Conservation (phyloP, 2,888 invertebrate genomes). For the Lasioglossum vierecki region DNA sequence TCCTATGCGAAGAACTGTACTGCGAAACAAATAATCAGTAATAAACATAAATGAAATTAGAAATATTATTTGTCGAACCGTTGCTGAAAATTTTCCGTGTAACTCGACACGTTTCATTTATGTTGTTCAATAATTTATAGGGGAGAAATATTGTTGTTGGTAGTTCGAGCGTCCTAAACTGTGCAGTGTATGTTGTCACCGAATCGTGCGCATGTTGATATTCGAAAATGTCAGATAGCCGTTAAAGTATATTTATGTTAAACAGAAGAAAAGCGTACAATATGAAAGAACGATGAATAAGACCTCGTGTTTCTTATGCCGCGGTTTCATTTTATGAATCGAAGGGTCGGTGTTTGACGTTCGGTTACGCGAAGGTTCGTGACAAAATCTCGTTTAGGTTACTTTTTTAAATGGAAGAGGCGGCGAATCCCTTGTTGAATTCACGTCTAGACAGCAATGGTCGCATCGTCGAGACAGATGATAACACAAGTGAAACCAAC, state of each 20-base stretch:
- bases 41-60: neutral
- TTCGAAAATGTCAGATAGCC: slow-evolving; percentile 56
- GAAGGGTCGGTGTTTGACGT: slow-evolving; percentile 19
- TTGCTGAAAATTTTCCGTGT: neutral
- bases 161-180: neutral
- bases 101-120: neutral
- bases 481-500: slow-evolving; percentile 21
- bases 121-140: neutral
- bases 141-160: slow-evolving; percentile 1
- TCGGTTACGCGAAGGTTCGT: slow-evolving; percentile 14
- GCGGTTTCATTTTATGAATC: slow-evolving; percentile 22
- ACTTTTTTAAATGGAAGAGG: slow-evolving; percentile 68
- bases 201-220: slow-evolving; percentile 27
- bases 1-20: slow-evolving; percentile 19
- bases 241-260: slow-evolving; percentile 39
- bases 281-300: slow-evolving; percentile 50
- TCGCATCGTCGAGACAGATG: slow-evolving; percentile 29
- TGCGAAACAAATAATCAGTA: neutral
- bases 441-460: slow-evolving; percentile 45
- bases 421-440: slow-evolving; percentile 55
- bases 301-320: slow-evolving; percentile 20
- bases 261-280: slow-evolving; percentile 3
- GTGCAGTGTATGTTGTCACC: neutral
- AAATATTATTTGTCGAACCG: neutral
- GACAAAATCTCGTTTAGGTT: slow-evolving; percentile 43